Conservation (phyloP, 1,140 invertebrate genomes). For the Diprion similis region DNA sequence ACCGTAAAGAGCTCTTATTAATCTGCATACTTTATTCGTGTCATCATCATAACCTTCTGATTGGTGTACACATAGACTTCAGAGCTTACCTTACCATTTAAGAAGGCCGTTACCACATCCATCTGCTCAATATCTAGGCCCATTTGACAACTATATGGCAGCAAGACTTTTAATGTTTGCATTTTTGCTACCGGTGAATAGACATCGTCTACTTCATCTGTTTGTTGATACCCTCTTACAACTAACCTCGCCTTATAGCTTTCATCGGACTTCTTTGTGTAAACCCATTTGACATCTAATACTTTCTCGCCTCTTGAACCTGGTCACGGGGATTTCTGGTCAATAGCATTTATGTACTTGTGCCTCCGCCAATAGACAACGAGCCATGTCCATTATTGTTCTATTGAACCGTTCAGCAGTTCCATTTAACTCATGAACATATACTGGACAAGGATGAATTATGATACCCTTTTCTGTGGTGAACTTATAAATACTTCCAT, state of each 20-base stretch:
- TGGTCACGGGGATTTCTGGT: too few species aligned
- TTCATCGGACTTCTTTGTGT: constrained; percentile 26
- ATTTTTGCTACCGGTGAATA: constrained; percentile 29
- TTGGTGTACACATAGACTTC: constrained; percentile 48
- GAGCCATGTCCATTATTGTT: constrained; percentile 35
- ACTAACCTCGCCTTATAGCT: constrained; percentile 33
- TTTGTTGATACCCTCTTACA: constrained; percentile 27
- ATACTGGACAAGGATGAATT: constrained; percentile 29
- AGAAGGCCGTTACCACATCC: constrained; percentile 51
- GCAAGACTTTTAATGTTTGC: constrained; percentile 23
- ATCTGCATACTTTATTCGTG: constrained; percentile 31
- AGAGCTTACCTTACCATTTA: constrained; percentile 48
- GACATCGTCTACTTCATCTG: constrained; percentile 24
- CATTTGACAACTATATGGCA: constrained; percentile 19
- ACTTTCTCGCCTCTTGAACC: too few species aligned
- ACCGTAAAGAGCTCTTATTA: constrained; percentile 43
- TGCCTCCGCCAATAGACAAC: constrained; percentile 38
- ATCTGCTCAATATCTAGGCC: constrained; percentile 34
- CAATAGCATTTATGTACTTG: constrained; percentile 30
- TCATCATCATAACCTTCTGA: constrained; percentile 39
- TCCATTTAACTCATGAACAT: constrained; percentile 36
- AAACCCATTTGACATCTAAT: constrained; percentile 31
- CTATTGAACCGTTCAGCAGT: constrained; percentile 34
- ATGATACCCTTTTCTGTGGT: constrained; percentile 28
- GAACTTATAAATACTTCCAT: constrained; percentile 32